Conservation (phyloP, 2,113 vertebrate genomes). For the Pituophis catenifer region DNA sequence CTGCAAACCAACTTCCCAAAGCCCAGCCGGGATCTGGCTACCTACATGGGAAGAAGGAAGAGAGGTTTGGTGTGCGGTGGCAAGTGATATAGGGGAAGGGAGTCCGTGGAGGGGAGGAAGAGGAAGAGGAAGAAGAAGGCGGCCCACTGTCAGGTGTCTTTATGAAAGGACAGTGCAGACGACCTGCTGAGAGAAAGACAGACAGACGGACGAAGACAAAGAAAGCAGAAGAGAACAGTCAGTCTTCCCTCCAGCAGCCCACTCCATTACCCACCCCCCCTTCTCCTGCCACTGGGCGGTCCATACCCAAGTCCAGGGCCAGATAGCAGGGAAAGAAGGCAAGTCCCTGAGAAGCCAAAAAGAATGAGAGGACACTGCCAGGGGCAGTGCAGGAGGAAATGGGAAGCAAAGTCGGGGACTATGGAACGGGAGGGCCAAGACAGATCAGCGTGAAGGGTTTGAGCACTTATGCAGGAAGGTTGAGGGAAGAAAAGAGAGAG, state of each 20-base stretch:
- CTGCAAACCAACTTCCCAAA: not conserved
- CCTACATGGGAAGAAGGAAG: conserved; percentile 83
- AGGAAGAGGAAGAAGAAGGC: conserved; percentile 80
- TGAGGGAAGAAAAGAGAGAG: not conserved
- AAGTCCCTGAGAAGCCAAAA: not conserved
- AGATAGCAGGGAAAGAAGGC: conserved; percentile 37
- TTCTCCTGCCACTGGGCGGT: conserved; percentile 16
- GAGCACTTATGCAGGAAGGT: not conserved
- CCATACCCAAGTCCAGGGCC: not conserved
- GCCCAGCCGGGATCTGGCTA: conserved; percentile 65
- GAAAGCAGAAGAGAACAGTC: conserved; percentile 75
- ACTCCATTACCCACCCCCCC: conserved; percentile 40
- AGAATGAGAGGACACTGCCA: not conserved
- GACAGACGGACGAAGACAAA: conserved; percentile 68
- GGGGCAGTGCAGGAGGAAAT: not conserved
- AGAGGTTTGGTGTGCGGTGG: conserved; percentile 83
- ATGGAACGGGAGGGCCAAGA: not conserved
- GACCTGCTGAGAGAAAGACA: conserved; percentile 84
- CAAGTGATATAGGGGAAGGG: conserved; percentile 78
- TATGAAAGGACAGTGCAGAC: conserved; percentile 97
- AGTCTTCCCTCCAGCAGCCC: conserved; percentile 62
- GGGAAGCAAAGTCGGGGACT: not conserved
- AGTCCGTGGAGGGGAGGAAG: conserved; percentile 81
- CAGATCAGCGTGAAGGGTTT: not conserved
- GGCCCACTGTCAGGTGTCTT: conserved; percentile 91